Percentiles rank a stretch among this genome's conserved stretches.
phyloP scores from a whole-genome alignment of 2,888 invertebrate genomes.

The Orchesellides sinensis region DNA sequence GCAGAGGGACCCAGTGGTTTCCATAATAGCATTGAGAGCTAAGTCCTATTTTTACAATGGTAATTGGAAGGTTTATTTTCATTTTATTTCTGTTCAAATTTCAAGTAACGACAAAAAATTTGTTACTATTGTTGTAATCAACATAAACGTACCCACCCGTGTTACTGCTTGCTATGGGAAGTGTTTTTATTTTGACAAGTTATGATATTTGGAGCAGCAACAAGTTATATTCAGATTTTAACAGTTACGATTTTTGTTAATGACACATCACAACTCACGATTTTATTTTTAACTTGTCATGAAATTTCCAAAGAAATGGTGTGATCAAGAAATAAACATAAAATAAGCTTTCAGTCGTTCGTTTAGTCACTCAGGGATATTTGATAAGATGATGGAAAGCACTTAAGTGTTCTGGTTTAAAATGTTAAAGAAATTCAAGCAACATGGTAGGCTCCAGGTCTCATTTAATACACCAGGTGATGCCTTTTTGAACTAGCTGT shows the following conservation, averaged over 20 bases:
- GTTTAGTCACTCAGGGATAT: too few relatives aligned
- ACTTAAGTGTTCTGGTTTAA: too few relatives aligned
- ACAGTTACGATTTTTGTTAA: background rate
- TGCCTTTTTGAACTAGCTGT: too few relatives aligned
- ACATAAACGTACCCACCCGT: conserved; percentile 17
- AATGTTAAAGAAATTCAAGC: too few relatives aligned
- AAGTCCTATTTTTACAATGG: background rate
- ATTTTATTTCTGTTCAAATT: conserved; percentile 50
- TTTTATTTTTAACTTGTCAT: conserved; percentile 19
- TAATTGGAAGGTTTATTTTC: conserved; percentile 62
- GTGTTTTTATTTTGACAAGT: conserved; percentile 32
- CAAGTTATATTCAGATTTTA: background rate
- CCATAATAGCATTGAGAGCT: conserved; percentile 27
- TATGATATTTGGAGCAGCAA: conserved; percentile 43
- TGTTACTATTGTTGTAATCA: conserved; percentile 23
- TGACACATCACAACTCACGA: conserved; percentile 21
- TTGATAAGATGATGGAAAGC: too few relatives aligned
- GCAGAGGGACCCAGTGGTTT: conserved; percentile 36
- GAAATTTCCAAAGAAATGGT: too few relatives aligned
- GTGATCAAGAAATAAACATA: too few relatives aligned
- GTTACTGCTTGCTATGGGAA: conserved; percentile 6
- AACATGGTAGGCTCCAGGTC: too few relatives aligned
- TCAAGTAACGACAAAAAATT: conserved; percentile 45
- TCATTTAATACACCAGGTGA: too few relatives aligned
- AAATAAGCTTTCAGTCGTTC: too few relatives aligned